phyloP scores from a whole-genome alignment of 2,888 invertebrate genomes.

The Conistra vaccinii region DNA sequence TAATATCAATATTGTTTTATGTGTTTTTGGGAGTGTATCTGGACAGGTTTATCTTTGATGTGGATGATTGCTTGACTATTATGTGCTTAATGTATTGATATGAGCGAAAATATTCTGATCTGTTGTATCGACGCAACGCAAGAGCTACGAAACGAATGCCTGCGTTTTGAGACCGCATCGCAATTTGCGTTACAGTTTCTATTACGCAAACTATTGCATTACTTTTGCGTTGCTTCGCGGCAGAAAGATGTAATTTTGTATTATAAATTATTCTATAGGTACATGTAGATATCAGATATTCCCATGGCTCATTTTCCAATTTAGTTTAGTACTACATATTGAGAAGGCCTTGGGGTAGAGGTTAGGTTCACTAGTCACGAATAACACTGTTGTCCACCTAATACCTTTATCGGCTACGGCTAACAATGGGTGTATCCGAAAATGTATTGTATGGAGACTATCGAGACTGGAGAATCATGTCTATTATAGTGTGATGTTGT shows the following conservation, averaged over 20 bases:
- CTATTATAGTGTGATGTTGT: not conserved
- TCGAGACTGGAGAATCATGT: not conserved
- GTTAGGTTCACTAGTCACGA: conserved; percentile 2
- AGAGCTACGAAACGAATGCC: not conserved
- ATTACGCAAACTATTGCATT: too few species aligned
- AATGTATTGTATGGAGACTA: conserved; percentile 30
- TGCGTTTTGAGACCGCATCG: not conserved
- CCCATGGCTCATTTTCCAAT: not conserved
- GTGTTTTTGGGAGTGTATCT: conserved; percentile 46
- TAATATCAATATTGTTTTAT: conserved; percentile 65
- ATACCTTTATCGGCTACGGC: conserved; percentile 45
- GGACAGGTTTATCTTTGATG: conserved; percentile 51
- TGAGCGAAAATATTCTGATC: not conserved
- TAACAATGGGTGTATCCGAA: conserved; percentile 45
- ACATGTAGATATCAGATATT: not conserved
- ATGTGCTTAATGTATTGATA: not conserved
- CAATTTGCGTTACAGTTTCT: not conserved
- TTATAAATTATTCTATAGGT: too few species aligned
- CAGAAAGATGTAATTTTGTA: not conserved
- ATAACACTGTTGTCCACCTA: conserved; percentile 19
- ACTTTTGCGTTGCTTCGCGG: not conserved
- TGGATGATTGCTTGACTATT: conserved; percentile 35
- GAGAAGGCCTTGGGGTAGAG: not conserved
- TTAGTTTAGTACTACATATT: not conserved
- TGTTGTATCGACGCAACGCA: not conserved